These are phyloP conservation scores for Mercenaria mercenaria DNA, from an alignment of 1,140 invertebrate genomes.

Conservation along the genomic window DNA sequence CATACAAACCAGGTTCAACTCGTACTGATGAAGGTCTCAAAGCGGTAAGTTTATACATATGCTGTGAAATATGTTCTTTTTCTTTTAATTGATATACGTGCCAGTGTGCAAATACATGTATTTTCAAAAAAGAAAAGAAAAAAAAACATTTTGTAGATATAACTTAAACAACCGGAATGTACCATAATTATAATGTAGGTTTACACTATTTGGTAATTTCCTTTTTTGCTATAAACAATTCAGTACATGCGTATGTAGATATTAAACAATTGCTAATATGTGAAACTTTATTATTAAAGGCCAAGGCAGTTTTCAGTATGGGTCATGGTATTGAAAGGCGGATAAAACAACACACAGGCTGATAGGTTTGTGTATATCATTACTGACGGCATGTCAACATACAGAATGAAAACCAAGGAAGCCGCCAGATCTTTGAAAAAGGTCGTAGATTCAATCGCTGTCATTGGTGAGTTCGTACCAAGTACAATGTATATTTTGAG, in stretches of 20 bases:
- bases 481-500: too few relatives aligned
- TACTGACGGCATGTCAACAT: slow-evolving; percentile 60
- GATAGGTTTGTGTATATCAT: slow-evolving; percentile 24
- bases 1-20: slow-evolving; percentile 34
- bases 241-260: too few relatives aligned
- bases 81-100: not conserved
- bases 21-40: slow-evolving; percentile 41
- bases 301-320: not conserved
- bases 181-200: too few relatives aligned
- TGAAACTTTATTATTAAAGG: not conserved
- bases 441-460: not conserved
- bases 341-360: slow-evolving; percentile 5
- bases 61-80: not conserved
- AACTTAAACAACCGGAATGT: too few relatives aligned
- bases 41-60: not conserved
- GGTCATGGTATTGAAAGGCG: not conserved
- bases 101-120: not conserved
- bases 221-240: too few relatives aligned
- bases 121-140: not conserved
- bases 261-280: too few relatives aligned
- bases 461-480: slow-evolving; percentile 21
- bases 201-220: too few relatives aligned
- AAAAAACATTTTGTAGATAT: too few relatives aligned
- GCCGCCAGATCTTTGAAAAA: slow-evolving; percentile 68
- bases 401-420: not conserved